Percentiles rank a stretch among this genome's conserved stretches.
These are phyloP conservation scores for Melanotaenia parkinsoni DNA, from an alignment of 2,797 vertebrate genomes.

Conservation along the genomic window DNA sequence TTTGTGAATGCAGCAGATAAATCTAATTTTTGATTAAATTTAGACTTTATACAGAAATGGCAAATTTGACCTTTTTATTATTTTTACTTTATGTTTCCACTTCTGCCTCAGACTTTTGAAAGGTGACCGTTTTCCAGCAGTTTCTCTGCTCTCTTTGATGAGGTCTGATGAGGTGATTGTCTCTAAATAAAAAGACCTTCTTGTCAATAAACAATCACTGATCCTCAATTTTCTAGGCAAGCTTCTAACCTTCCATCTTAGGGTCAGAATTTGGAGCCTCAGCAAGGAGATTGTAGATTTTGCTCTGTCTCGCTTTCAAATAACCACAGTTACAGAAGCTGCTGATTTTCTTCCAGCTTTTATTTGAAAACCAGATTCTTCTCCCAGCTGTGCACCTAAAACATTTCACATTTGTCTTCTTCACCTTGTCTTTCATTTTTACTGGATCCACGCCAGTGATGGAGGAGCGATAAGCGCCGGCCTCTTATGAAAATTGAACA, in stretches of 20 bases:
- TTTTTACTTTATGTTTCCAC: not conserved
- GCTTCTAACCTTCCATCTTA: slow-evolving; percentile 9
- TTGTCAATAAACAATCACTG: slow-evolving; percentile 70
- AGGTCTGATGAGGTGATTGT: slow-evolving; percentile 15
- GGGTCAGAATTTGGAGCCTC: not conserved
- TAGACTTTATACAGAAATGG: not conserved
- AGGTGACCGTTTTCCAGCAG: slow-evolving; percentile 24
- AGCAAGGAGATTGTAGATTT: slow-evolving; percentile 42
- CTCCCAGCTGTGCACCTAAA: not conserved
- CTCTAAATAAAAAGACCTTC: slow-evolving; percentile 30
- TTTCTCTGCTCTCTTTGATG: slow-evolving; percentile 6
- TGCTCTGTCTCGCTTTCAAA: slow-evolving; percentile 41
- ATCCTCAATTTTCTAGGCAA: slow-evolving; percentile 29
- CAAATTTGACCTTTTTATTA: not conserved
- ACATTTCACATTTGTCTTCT: not conserved
- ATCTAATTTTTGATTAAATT: not conserved
- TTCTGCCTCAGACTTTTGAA: not conserved
- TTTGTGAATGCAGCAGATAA: not conserved
- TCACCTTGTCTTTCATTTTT: not conserved
- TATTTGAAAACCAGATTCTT: slow-evolving; percentile 31
- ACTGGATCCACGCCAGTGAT: not conserved
- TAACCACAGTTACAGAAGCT: slow-evolving; percentile 31
- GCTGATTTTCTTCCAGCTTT: slow-evolving; percentile 27
- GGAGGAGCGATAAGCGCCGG: not conserved
- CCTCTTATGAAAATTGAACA: slow-evolving; percentile 35